Base-by-base conservation (phyloP, 2,113 vertebrate species). In the Tenrec ecaudatus region DNA sequence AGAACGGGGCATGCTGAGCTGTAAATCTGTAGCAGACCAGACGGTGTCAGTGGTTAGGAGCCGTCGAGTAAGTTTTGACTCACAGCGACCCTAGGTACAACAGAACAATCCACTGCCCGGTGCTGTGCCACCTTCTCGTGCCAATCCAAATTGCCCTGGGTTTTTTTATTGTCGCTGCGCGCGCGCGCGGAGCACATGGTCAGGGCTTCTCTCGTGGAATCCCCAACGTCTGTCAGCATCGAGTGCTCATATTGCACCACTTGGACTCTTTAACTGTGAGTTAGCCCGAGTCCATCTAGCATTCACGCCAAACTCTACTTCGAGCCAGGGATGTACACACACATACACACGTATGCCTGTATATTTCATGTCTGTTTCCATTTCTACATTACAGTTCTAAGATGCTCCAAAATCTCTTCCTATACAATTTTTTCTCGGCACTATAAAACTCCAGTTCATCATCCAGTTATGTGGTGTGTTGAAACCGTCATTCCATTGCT, bases 281-380 rank as follows among this genome's bases (percentile, higher is more conserved):
- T 82, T 60, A 90, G 71, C 66, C 66, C 73, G 27, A 22, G 1
- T 76, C 58, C 81, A 82, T 92, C 6, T 64, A 19, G 27, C 88
- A 79, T 19, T 43, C 12, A 17, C 92, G 92, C 33, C 82, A 88
- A 85, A 85, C 25, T 27, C 19, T 71, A 77, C 78, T 86, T n/a
- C 66, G 78, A 69, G 62, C 9, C 40, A 66, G 23, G 85, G 77
- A 76, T 33, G 29, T 76, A 64, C 40, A 86, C n/a, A 62, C 64
- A 90, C 47, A 53, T 10, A 53, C 47, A 53, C 47, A 53, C 47
- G 11, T 10, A 53, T 10, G 47, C 47, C 6, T 53, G 47, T 53
- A 7, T 53, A 53, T 53, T 69, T 71, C 16, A 15, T 80, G 23
- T 69, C 82, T 68, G 3, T 31, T 93, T 88, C 17, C 1, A 29